Evolutionary conservation across 2,113 vertebrate genomes (phyloP), one percentile per base, ranked within the genome.

Genomic region (Callospermophilus lateralis): DNA sequence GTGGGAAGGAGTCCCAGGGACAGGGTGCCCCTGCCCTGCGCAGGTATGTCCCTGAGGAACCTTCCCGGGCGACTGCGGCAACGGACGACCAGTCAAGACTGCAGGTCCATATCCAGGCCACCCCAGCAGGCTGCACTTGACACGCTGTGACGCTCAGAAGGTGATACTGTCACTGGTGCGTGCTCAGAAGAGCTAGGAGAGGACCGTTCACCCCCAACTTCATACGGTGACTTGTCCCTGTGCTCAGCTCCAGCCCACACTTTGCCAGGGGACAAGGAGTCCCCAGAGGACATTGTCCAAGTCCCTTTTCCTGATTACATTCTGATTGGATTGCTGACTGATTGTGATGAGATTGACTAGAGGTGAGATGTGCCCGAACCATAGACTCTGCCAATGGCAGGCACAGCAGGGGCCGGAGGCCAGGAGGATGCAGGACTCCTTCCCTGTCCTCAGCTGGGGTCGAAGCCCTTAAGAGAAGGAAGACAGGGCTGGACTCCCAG

Each of bases 251-350:
- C 39, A 30, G 53, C 34, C 58, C 48, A 45, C 10, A 2, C 48
- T 51, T 51, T 11, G 48, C 48, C 12, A 51, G 12, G 12, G 48
- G 48, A 51, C 48, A 51, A 51, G 1, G 48, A 51, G 48, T 68
- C n/a, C 73, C 73, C 24, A 55, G 37, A 85, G 16, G n/a, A 76
- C 48, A 89, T 70, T 89, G 92, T 80, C 79, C 72, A 97, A 73
- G 51, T n/a, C 45, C 55, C 61, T 87, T 30, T 72, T 85, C 89
- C 84, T 93, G 80, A 92, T 92, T 93, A 74, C 61, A 86, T 85
- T 86, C 95, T 93, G 84, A 94, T 86, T 90, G 87, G 81, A 77
- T 91, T 91, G 84, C 77, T 93, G 96, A 84, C 95, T 84, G 88
- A 26, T 70, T 91, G 88, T 92, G 94, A 94, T 94, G 87, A 95